These are phyloP conservation scores for Lagenorhynchus albirostris DNA, from an alignment of 2,113 vertebrate species.

Conservation along the genomic window DNA sequence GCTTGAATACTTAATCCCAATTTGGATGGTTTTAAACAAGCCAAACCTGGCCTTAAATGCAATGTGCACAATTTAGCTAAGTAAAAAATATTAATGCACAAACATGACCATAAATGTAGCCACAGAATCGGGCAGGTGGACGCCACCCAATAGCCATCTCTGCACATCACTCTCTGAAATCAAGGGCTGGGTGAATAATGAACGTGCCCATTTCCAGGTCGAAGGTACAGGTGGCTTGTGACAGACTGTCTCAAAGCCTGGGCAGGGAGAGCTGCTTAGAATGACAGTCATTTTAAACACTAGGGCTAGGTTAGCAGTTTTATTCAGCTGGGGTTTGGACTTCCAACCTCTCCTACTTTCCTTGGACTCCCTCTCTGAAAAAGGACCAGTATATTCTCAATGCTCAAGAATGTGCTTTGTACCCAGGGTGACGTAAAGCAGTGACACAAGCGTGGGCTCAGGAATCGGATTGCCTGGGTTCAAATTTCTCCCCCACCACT, in stretches of 20 bases:
- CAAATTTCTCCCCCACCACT: not conserved
- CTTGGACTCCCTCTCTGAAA: not conserved
- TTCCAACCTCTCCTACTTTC: not conserved
- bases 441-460: not conserved
- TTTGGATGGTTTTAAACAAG: constrained; percentile 84
- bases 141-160: constrained; percentile 60
- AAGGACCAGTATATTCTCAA: not conserved
- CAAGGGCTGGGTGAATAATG: constrained; percentile 62
- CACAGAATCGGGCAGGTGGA: constrained; percentile 74
- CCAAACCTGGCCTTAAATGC: constrained; percentile 82
- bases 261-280: not conserved
- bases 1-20: constrained; percentile 85
- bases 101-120: constrained; percentile 81
- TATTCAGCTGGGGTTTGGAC: not conserved
- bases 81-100: constrained; percentile 82
- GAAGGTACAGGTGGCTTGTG: constrained; percentile 63
- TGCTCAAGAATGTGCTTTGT: not conserved
- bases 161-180: constrained; percentile 66
- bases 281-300: constrained; percentile 27
- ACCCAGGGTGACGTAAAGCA: not conserved
- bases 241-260: constrained; percentile 48
- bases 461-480: not conserved
- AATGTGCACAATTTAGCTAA: constrained; percentile 81
- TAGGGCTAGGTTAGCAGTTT: not conserved
- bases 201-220: constrained; percentile 63